These are phyloP conservation scores for Aphelinus certus DNA, from an alignment of 1,140 invertebrate species.

Conservation along the genomic window DNA sequence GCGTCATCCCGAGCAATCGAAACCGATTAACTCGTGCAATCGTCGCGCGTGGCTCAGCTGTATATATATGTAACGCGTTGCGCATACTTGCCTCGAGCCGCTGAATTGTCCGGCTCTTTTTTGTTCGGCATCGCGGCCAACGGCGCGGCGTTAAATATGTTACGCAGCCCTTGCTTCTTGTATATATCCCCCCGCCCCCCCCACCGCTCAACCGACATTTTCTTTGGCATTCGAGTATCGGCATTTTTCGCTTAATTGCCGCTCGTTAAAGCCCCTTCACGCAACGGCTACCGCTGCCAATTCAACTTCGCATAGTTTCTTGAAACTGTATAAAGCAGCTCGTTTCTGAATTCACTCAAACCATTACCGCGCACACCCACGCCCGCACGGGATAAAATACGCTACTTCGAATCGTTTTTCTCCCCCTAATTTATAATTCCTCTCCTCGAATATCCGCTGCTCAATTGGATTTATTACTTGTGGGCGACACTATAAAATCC, in stretches of 20 bases:
- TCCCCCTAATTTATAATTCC: too few species aligned
- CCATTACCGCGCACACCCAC: too few species aligned
- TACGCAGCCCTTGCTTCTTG: neutral
- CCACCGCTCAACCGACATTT: neutral
- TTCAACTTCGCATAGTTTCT: constrained; percentile 6
- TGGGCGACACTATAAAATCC: too few species aligned
- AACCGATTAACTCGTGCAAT: constrained; percentile 34
- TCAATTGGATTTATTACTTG: too few species aligned
- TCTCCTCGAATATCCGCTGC: too few species aligned
- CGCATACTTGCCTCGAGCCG: too few species aligned
- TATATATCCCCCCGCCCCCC: neutral
- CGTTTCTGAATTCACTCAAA: too few species aligned
- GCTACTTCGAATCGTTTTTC: too few species aligned
- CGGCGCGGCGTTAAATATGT: constrained; percentile 11
- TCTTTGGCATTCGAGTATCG: constrained; percentile 17
- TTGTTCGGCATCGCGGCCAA: too few species aligned
- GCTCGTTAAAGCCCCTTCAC: constrained; percentile 9
- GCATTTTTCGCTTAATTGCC: constrained; percentile 27
- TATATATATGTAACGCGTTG: too few species aligned
- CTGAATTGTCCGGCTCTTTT: too few species aligned
- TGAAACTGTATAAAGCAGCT: neutral
- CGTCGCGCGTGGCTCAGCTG: neutral
- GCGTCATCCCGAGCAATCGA: constrained; percentile 28
- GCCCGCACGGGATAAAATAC: too few species aligned
- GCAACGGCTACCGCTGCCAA: neutral